These are phyloP conservation scores for Prolemur simus DNA, from an alignment of 2,113 vertebrate species.

Conservation along the genomic window DNA sequence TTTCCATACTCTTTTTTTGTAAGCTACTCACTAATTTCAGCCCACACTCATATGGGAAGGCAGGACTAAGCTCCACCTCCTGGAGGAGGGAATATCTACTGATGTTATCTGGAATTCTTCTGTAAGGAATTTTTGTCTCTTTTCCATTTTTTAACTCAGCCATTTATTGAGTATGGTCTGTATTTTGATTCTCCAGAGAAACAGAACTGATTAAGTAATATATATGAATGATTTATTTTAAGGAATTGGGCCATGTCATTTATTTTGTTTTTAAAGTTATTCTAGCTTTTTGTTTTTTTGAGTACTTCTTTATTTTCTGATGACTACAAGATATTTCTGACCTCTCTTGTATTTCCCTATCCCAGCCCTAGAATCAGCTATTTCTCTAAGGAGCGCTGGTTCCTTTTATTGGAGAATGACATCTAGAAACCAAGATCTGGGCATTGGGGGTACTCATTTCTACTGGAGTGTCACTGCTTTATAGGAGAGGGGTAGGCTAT, in stretches of 20 bases:
- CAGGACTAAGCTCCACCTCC: neutral
- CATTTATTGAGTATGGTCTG: neutral
- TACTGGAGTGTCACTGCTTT: neutral
- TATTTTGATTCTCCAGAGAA: no score
- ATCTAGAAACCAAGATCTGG: neutral
- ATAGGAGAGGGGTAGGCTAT: neutral
- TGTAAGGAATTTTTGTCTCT: neutral
- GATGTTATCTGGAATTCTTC: neutral
- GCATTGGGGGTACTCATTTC: neutral
- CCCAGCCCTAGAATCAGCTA: neutral
- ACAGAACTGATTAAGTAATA: no score
- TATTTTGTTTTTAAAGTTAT: neutral
- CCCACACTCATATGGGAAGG: neutral
- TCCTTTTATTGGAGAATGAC: neutral
- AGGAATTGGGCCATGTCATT: neutral
- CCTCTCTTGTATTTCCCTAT: neutral
- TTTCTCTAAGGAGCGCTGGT: neutral
- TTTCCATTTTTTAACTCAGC: neutral
- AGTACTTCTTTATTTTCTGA: neutral
- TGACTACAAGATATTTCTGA: neutral
- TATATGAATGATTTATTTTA: no score
- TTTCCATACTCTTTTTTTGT: neutral
- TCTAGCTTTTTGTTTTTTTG: neutral
- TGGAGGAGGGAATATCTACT: neutral
- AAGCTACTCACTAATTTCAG: neutral